Percentiles rank a stretch among this genome's conserved stretches.
Evolutionary conservation across 2,888 invertebrate species (phyloP).

Genomic region (Abscondita cerata): DNA sequence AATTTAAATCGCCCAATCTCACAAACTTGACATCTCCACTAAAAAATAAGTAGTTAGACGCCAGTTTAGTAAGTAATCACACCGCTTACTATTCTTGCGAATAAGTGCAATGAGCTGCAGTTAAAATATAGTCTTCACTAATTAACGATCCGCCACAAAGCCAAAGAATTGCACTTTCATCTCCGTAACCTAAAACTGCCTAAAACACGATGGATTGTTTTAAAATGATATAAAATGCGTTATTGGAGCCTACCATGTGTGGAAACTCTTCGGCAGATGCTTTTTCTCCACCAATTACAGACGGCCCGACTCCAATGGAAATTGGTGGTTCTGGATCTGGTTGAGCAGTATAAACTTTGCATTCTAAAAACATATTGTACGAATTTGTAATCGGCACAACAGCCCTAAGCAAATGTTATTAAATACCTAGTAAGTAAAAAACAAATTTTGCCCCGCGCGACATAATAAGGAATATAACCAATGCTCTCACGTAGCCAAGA

Average conservation of each 20-base stretch:
- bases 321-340: not conserved
- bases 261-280: conserved; percentile 51
- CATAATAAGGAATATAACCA: no score
- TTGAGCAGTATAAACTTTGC: conserved; percentile 12
- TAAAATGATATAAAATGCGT: not conserved
- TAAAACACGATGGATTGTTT: conserved; percentile 20
- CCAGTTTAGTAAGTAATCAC: not conserved
- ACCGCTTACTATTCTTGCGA: conserved; percentile 45
- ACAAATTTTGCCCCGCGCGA: no score
- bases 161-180: conserved; percentile 56
- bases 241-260: conserved; percentile 49
- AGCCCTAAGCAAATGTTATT: no score
- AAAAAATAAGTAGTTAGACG: conserved; percentile 11
- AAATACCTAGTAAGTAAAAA: no score
- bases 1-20: conserved; percentile 57
- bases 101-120: conserved; percentile 72
- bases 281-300: conserved; percentile 45
- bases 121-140: conserved; percentile 68
- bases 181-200: conserved; percentile 52
- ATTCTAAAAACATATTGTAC: conserved; percentile 27
- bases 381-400: no score
- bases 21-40: conserved; percentile 54
- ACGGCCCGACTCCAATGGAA: not conserved
- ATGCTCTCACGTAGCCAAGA: no score
- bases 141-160: conserved; percentile 73